These are phyloP conservation scores for Mnemiopsis leidyi DNA, from an alignment of 37 sponge, comb jelly and placozoan genomes.

Conservation along the genomic window DNA sequence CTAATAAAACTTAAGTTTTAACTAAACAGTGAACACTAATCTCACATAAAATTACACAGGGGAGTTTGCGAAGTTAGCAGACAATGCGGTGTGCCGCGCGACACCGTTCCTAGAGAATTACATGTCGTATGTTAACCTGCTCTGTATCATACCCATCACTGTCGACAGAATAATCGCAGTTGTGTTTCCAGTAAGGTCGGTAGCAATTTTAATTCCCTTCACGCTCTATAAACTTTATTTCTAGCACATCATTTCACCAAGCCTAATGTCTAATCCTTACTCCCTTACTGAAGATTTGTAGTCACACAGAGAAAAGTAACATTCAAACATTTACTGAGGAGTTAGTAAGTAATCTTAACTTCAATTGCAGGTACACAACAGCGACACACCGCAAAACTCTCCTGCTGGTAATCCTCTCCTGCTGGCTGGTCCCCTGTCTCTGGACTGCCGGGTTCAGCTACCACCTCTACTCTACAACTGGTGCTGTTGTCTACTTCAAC, in stretches of 20 bases:
- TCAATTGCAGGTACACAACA: conserved; percentile 63
- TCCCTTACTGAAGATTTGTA: too few relatives aligned
- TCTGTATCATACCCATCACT: conserved; percentile 22
- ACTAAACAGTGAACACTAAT: too few relatives aligned
- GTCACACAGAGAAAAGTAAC: too few relatives aligned
- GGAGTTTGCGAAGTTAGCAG: neutral
- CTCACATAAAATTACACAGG: too few relatives aligned
- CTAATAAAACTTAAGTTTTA: too few relatives aligned
- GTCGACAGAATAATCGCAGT: conserved; percentile 55
- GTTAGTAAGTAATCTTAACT: too few relatives aligned
- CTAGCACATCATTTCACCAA: neutral
- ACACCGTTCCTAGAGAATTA: neutral
- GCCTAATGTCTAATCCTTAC: too few relatives aligned
- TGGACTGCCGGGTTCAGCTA: neutral
- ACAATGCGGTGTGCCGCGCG: neutral
- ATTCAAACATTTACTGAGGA: too few relatives aligned
- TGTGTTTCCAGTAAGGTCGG: neutral
- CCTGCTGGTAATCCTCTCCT: neutral
- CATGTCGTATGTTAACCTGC: conserved; percentile 31
- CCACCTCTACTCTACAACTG: neutral
- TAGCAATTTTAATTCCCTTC: too few relatives aligned
- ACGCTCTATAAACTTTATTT: neutral
- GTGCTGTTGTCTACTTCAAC: neutral
- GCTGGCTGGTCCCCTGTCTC: conserved; percentile 5
- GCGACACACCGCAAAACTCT: neutral